A percentile compares a stretch with the other conserved stretches of the same genome.
phyloP scores from a whole-genome alignment of 2,113 vertebrate genomes.

The Nycticorax nycticorax region DNA sequence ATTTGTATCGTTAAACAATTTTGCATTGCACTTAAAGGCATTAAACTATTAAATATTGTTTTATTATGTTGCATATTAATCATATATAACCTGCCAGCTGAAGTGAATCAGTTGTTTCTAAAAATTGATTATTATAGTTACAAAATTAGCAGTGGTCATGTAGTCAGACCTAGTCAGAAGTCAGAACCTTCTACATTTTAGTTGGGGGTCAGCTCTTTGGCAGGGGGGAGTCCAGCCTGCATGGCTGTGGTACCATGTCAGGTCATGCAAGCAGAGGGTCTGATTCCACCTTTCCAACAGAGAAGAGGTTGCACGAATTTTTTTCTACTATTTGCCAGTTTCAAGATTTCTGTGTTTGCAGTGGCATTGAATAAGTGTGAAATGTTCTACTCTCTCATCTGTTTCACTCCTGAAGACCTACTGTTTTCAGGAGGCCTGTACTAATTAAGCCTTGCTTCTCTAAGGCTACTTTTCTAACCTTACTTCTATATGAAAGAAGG shows the following conservation, averaged over 20 bases:
- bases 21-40: neutral
- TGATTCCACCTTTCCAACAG: neutral
- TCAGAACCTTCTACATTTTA: neutral
- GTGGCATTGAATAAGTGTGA: neutral
- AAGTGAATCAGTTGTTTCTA: neutral
- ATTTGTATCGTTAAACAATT: slow-evolving; percentile 1
- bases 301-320: neutral
- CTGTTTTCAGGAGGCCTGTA: neutral
- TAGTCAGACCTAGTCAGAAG: neutral
- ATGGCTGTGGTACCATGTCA: neutral
- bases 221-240: neutral
- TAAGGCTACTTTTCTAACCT: neutral
- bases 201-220: neutral
- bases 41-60: slow-evolving; percentile 13
- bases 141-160: neutral
- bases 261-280: neutral
- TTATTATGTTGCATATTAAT: neutral
- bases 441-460: neutral
- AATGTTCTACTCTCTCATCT: neutral
- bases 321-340: neutral
- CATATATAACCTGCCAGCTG: neutral
- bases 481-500: neutral
- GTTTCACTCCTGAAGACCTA: neutral
- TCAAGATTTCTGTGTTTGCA: neutral
- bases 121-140: neutral